These are phyloP conservation scores for Gymnogyps californianus DNA, from an alignment of 2,113 vertebrate genomes.

Conservation along the genomic window DNA sequence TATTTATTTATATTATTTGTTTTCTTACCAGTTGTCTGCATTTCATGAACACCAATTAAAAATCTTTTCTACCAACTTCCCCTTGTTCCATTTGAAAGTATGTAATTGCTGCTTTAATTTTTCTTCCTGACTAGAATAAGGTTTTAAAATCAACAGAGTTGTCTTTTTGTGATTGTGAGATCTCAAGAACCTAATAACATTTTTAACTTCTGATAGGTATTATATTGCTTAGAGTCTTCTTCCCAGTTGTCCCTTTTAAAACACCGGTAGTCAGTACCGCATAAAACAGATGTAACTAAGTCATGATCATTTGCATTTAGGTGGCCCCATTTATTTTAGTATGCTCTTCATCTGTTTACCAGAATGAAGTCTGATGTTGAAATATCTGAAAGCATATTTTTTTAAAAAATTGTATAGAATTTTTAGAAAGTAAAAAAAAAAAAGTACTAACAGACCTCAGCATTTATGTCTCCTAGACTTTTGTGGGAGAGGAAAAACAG, in stretches of 20 bases:
- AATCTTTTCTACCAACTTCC: conserved; percentile 56
- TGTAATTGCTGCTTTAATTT: conserved; percentile 55
- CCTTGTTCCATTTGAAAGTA: conserved; percentile 62
- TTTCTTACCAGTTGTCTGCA: conserved; percentile 64
- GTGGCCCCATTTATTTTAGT: background rate
- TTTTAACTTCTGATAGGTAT: background rate
- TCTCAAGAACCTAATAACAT: background rate
- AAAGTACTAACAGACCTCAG: background rate
- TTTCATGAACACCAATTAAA: conserved; percentile 63
- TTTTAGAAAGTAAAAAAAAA: background rate
- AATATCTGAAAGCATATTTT: background rate
- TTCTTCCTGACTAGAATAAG: conserved; percentile 38
- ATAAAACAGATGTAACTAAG: background rate
- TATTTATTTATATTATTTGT: conserved; percentile 60
- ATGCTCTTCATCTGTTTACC: background rate
- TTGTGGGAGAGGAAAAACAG: background rate
- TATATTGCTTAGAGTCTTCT: background rate
- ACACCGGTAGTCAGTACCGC: background rate
- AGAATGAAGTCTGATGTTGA: background rate
- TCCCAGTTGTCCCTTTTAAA: background rate
- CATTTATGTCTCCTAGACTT: background rate
- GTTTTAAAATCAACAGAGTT: conserved; percentile 12
- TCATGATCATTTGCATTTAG: background rate
- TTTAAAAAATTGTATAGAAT: background rate
- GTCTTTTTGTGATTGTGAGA: conserved; percentile 9